Evolutionary conservation across 53 echinoderm and acorn worm species (phyloP).

Genomic region (Holothuria scabra): DNA sequence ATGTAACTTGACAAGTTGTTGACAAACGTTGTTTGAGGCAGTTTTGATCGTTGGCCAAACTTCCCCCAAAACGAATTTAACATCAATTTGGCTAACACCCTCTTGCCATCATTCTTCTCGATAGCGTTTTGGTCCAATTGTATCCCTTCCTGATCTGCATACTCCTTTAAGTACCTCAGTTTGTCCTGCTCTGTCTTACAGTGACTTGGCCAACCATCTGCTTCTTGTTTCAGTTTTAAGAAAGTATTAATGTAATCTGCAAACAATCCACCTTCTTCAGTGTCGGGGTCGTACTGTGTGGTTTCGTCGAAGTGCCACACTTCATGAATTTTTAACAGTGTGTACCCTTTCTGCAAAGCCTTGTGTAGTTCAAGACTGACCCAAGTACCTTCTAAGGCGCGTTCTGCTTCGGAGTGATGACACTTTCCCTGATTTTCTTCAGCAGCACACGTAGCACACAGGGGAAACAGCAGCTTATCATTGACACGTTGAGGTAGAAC

Average conservation of each 20-base stretch:
- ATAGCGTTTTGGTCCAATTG: slow-evolving; percentile 35
- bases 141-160: slow-evolving; percentile 55
- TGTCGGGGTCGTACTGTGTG: slow-evolving; percentile 39
- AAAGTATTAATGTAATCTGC: too few relatives aligned
- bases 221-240: too few relatives aligned
- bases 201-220: too few relatives aligned
- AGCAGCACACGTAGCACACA: slow-evolving; percentile 69
- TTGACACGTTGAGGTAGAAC: slow-evolving; percentile 58
- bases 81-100: too few relatives aligned
- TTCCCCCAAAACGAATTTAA: slow-evolving; percentile 71
- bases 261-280: slow-evolving; percentile 62
- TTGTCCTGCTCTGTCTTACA: slow-evolving; percentile 39
- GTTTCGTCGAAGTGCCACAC: slow-evolving; percentile 56
- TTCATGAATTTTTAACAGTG: slow-evolving; percentile 60
- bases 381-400: too few relatives aligned
- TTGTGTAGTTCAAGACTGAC: too few relatives aligned
- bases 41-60: slow-evolving; percentile 57
- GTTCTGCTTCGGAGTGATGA: slow-evolving; percentile 29
- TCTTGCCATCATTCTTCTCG: slow-evolving; percentile 48
- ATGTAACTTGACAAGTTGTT: too few relatives aligned
- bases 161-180: slow-evolving; percentile 51
- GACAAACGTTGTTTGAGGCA: too few relatives aligned
- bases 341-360: slow-evolving; percentile 77
- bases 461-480: slow-evolving; percentile 68
- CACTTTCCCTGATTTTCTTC: not conserved